A percentile compares a stretch with the other conserved stretches of the same genome.
phyloP scores from a whole-genome alignment of 2,113 vertebrate genomes.

The Scomber scombrus region DNA sequence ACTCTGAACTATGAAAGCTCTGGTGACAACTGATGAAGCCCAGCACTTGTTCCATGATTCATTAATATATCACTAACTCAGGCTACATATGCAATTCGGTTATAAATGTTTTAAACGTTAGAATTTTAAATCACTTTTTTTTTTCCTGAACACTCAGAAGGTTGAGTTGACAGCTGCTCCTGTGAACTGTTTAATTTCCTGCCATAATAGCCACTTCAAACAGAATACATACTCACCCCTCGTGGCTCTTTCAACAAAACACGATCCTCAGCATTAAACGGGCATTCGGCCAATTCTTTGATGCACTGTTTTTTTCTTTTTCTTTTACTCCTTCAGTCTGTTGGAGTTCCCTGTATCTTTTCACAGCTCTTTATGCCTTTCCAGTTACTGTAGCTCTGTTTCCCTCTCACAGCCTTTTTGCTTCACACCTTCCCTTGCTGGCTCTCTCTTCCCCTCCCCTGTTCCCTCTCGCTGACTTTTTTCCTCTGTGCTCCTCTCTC shows the following conservation, averaged over 20 bases:
- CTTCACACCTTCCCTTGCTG: slow-evolving; percentile 67
- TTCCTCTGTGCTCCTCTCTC: slow-evolving; percentile 67
- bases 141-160: slow-evolving; percentile 8
- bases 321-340: slow-evolving; percentile 33
- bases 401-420: slow-evolving; percentile 33
- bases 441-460: slow-evolving; percentile 62
- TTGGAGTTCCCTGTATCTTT: slow-evolving; percentile 34
- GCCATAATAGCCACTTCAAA: slow-evolving; percentile 62
- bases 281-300: slow-evolving; percentile 48
- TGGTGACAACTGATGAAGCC: slow-evolving; percentile 56
- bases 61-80: slow-evolving; percentile 16
- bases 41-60: slow-evolving; percentile 56
- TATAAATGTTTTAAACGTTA: slow-evolving; percentile 21
- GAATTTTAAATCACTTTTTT: slow-evolving; percentile 34
- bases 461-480: slow-evolving; percentile 55
- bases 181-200: slow-evolving; percentile 52
- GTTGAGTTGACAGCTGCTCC: slow-evolving; percentile 51
- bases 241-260: slow-evolving; percentile 33
- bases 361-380: slow-evolving; percentile 21
- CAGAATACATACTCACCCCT: slow-evolving; percentile 72
- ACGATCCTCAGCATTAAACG: slow-evolving; percentile 44
- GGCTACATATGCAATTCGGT: slow-evolving; percentile 14
- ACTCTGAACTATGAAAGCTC: slow-evolving; percentile 26
- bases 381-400: slow-evolving; percentile 8
- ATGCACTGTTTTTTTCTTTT: slow-evolving; percentile 8